Evolutionary conservation across 1,140 invertebrate genomes (phyloP), one percentile per base, ranked within the genome.

Genomic region (Bombyx mori): DNA sequence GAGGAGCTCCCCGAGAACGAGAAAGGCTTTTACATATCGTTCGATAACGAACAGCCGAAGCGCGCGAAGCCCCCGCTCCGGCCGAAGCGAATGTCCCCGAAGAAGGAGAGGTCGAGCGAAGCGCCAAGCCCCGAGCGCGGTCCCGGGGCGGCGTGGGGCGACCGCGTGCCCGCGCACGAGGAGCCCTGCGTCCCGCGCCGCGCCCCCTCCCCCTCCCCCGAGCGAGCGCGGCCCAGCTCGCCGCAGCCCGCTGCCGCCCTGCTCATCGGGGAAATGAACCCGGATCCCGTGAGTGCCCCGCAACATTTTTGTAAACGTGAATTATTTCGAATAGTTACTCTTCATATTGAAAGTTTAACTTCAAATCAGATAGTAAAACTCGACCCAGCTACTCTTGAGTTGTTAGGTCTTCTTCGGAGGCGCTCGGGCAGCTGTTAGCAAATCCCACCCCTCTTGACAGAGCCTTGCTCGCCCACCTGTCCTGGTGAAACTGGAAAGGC

Each of bases 1-100:
- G 49, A 73, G 10, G 85, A 88, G 8, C 83, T 89, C 49, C 84
- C 82, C 48, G 90, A 90, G 58, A 91, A 90, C 63, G 94, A 96
- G 79, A 95, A 96, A 87, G 96, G 96, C n/a, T 98, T 98, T 88
- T 97, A 98, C 79, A 97, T 98, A 74, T 95, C 95, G 26, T 97
- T 98, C 78, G 96, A 97, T 75, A 93, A 94, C 75, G 93, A 95
- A 49, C 91, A 91, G 59, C 96, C 96, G 4, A 96, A 96, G 78
- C 90, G 95, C 71, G 94, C 95, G 1, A 97, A 97, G 87, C 96
- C 96, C 1, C 94, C 95, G 42, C 84, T 97, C 10, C 89, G 94
- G 61, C 89, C 90, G 22, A 96, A 95, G 83, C 90, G 91, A 57
- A 88, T 86, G n/a, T 95, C 94, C 35, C 94, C 94, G 0, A 94